Base-by-base conservation (phyloP, 1,140 invertebrate genomes). In the Micrasema minimum region DNA sequence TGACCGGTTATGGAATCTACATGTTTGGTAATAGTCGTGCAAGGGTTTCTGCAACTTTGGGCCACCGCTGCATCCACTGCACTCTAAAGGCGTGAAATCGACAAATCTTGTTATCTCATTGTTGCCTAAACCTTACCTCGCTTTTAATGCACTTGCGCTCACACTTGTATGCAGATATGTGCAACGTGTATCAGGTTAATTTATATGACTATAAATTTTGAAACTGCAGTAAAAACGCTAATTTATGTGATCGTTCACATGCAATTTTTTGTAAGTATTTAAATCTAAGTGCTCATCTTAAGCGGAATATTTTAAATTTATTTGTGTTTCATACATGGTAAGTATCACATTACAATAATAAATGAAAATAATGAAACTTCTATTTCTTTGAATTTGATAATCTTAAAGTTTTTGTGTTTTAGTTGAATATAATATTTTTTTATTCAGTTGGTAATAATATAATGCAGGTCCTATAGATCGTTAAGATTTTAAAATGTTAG, bases 71-170 rank as follows among this genome's bases (percentile, higher is more conserved):
- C 26, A 23, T 48, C 12, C n/a, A n/a, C 38, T 51, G 48, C 66
- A 69, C 66, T 73, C 59, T 31, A 69, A 61, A 73, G 72, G 72
- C 72, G 72, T 73, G 72, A 73, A 73, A 69, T 73, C 22, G 66
- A 48, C 61, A 65, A 65, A 69, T 22, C 72, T 73, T 73, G 72
- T 73, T 55, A 46, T 38, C 65, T 59, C 66, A 69, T 73, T 73
- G 72, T 73, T 66, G 50, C 7, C 41, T 55, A 73, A 73, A 73
- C 72, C 72, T 71, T 59, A 71, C 12, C 10, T 65, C 45, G 61
- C 59, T 64, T 62, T 71, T 71, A 69, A 69, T 69, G 51, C 53
- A 69, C 66, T 69, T 18, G 37, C 41, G 3, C 9, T 55, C 31
- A 35, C 23, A 16, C 23, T 6, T 55, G 26, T 1, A n/a, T n/a